phyloP scores from a whole-genome alignment of 2,888 invertebrate species.

The Athalia cordata region DNA sequence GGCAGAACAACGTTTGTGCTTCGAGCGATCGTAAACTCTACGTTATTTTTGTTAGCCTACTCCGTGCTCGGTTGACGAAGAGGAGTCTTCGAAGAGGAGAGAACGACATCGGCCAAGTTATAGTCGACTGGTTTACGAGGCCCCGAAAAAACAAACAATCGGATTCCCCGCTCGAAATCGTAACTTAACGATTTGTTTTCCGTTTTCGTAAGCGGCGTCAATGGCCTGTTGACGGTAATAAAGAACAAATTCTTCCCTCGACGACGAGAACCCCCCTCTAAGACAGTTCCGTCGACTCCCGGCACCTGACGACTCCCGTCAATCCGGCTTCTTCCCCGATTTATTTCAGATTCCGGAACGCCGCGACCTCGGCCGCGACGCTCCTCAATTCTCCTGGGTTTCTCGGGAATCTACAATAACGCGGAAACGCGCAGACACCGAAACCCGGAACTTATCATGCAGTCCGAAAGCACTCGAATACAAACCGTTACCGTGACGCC shows the following conservation, averaged over 20 bases:
- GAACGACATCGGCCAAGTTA: constrained; percentile 17
- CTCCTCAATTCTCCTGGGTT: not conserved
- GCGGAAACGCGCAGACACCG: not conserved
- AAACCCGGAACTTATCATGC: not conserved
- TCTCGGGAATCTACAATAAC: not conserved
- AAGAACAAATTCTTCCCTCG: constrained; percentile 51
- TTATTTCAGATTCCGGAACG: constrained; percentile 10
- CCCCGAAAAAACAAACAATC: constrained; percentile 41
- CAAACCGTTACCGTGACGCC: too few relatives aligned
- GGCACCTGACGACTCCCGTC: constrained; percentile 41
- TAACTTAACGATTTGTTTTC: constrained; percentile 67
- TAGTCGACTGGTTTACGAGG: constrained; percentile 37
- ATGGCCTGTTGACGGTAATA: constrained; percentile 62
- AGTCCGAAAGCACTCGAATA: not conserved
- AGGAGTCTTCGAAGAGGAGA: not conserved
- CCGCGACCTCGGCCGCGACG: not conserved
- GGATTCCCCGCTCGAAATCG: constrained; percentile 27
- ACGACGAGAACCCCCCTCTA: not conserved
- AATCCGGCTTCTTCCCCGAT: constrained; percentile 1
- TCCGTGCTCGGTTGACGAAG: not conserved
- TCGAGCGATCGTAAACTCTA: constrained; percentile 7
- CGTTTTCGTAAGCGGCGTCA: constrained; percentile 50
- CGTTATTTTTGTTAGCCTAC: constrained; percentile 29
- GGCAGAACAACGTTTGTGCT: not conserved
- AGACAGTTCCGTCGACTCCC: constrained; percentile 12